phyloP scores from a whole-genome alignment of 2,113 vertebrate species.

The Colistium nudipinnis region DNA sequence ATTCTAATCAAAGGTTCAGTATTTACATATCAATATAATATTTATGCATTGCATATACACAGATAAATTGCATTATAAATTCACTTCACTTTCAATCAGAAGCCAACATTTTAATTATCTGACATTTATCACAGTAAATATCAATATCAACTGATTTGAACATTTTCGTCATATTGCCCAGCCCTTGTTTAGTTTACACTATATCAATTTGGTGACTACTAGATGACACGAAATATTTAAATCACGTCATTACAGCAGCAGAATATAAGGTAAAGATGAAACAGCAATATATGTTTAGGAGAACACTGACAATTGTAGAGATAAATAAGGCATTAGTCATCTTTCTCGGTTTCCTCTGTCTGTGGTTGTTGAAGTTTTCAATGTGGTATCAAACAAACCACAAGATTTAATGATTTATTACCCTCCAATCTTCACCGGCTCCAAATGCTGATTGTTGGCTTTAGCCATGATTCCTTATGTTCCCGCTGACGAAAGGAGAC shows the following conservation, averaged over 20 bases:
- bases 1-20: too few species aligned
- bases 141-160: too few species aligned
- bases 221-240: not conserved
- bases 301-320: not conserved
- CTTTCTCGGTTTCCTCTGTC: not conserved
- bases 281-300: not conserved
- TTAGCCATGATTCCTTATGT: not conserved
- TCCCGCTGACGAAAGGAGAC: constrained; percentile 1
- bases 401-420: constrained; percentile 6
- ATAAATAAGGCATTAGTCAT: constrained; percentile 11
- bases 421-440: not conserved
- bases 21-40: too few species aligned
- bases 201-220: not conserved
- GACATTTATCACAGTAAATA: too few species aligned
- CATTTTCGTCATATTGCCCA: too few species aligned
- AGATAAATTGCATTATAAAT: too few species aligned
- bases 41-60: too few species aligned
- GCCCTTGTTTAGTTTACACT: too few species aligned
- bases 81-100: too few species aligned
- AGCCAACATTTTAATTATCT: too few species aligned
- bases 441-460: not conserved
- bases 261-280: constrained; percentile 3
- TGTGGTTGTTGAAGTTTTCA: not conserved
- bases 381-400: not conserved
- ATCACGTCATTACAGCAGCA: constrained; percentile 1